Evolutionary conservation across 2,113 vertebrate species (phyloP), one percentile per base, ranked within the genome.

Genomic region (Platysternon megacephalum): DNA sequence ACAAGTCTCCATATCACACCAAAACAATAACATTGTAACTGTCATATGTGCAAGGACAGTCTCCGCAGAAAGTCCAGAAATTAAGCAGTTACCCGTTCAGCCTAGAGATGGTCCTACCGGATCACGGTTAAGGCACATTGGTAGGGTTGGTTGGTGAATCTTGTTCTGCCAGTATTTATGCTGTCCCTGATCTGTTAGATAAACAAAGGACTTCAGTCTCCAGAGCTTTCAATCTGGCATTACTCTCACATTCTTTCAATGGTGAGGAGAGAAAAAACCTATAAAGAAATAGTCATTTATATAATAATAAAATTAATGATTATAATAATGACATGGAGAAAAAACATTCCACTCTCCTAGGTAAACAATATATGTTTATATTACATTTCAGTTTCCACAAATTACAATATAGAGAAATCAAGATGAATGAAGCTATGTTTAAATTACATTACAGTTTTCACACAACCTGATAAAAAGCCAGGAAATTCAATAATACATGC

Each of bases 401-500:
- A 35, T 68, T 85, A 83, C 88, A 82, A 72, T 53, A 76, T 51
- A 93, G 46, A 48, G 93, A 89, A 89, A 81, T 82, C 28, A 49
- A 88, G 87, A 91, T 91, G 85, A 95, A 97, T 97, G 68, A 58
- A 84, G 2, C 10, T 91, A 5, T 91, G 26, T 96, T 97, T 87
- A 88, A 91, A 91, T 93, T 97, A 44, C 85, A 72, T 91, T 51
- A 51, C 17, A 61, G 91, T 91, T 95, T 95, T 92, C 76, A 91
- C 35, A 28, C 11, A 6, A 9, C 4, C 6, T 94, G 91, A 94
- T 91, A 96, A 91, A 97, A 96, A 95, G 5, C 17, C 94, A 96
- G 93, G 91, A 96, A 97, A 94, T 94, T 87, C 93, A 83, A 95
- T 93, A 94, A 85, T 85, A 88, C n/a, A 79, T 68, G 80, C 72